phyloP scores from a whole-genome alignment of 2,797 vertebrate genomes.

The Acanthiza pusilla region DNA sequence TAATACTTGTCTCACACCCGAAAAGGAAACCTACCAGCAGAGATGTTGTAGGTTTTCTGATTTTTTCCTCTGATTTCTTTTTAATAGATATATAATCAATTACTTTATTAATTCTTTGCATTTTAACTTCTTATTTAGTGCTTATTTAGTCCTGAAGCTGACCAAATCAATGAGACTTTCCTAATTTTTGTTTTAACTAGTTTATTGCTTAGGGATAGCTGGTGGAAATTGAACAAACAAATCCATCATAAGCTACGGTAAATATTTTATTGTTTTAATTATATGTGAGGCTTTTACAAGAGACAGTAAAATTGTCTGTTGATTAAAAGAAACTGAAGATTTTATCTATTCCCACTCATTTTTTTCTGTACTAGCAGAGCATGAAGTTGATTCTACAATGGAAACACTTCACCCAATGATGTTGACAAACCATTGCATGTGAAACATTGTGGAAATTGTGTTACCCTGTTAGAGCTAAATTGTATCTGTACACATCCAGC shows the following conservation, averaged over 20 bases:
- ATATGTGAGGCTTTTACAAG: background rate
- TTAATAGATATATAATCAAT: background rate
- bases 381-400: fast-evolving
- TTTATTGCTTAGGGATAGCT: background rate
- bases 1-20: background rate
- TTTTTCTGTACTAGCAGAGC: background rate
- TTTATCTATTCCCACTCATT: background rate
- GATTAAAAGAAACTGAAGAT: background rate
- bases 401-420: background rate
- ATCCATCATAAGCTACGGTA: background rate
- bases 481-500: background rate
- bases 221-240: background rate
- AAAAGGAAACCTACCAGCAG: background rate
- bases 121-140: background rate
- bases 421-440: background rate
- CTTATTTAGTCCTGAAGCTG: background rate
- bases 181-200: background rate
- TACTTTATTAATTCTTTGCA: background rate
- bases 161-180: background rate
- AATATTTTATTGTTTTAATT: background rate
- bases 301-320: background rate
- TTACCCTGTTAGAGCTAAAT: background rate
- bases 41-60: background rate
- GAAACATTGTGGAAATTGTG: background rate
- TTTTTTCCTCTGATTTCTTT: background rate